A percentile compares a stretch with the other conserved stretches of the same genome.
phyloP scores from a whole-genome alignment of 2,113 vertebrate genomes.

The Prinia subflava region DNA sequence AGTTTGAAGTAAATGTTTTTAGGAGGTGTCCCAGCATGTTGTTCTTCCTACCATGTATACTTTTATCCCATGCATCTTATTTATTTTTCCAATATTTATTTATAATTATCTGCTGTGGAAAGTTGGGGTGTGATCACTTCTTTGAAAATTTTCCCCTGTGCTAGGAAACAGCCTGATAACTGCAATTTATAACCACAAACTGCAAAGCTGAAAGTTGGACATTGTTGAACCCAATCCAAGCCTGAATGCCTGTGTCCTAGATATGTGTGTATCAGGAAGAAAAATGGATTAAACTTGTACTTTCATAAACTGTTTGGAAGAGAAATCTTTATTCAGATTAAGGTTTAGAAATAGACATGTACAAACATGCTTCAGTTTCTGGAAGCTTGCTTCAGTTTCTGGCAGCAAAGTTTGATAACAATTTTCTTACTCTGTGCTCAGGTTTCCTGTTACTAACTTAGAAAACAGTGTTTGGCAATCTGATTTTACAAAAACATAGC shows the following conservation, averaged over 20 bases:
- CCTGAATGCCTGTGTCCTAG: background rate
- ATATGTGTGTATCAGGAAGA: background rate
- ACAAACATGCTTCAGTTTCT: background rate
- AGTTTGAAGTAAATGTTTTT: background rate
- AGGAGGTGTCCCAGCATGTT: background rate
- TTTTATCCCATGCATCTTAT: background rate
- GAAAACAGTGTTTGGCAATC: background rate
- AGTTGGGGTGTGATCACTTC: rapidly evolving
- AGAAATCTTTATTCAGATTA: background rate
- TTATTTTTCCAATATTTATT: background rate
- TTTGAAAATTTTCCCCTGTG: background rate
- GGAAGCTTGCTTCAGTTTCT: background rate
- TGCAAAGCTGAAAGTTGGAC: background rate
- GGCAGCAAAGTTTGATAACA: background rate
- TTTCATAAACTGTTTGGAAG: background rate
- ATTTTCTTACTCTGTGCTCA: background rate
- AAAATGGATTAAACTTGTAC: background rate
- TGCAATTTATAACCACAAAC: background rate
- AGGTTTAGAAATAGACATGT: background rate
- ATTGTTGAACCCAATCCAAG: background rate
- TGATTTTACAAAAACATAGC: background rate
- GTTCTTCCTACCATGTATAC: background rate
- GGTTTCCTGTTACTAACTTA: background rate
- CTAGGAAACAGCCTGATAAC: background rate
- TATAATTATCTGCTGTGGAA: background rate